These are phyloP conservation scores for Natator depressus DNA, from an alignment of 2,113 vertebrate species.

Conservation along the genomic window DNA sequence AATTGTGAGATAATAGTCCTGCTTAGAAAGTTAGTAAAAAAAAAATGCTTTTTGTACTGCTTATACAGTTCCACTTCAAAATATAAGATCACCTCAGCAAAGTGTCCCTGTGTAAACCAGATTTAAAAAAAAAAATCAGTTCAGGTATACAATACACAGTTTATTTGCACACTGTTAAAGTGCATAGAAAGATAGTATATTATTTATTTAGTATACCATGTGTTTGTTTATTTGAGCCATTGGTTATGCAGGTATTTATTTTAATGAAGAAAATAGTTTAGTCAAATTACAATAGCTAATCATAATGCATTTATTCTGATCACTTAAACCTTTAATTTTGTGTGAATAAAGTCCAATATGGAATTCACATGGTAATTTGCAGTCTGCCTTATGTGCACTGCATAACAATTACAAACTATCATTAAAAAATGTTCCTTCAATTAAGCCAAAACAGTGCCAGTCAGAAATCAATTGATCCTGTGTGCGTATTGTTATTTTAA, in stretches of 20 bases:
- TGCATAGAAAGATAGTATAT: background rate
- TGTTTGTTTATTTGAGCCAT: constrained; percentile 24
- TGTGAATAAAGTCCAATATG: background rate
- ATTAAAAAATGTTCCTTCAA: constrained; percentile 23
- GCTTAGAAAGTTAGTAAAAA: constrained; percentile 25
- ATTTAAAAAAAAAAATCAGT: constrained; percentile 5
- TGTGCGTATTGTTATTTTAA: constrained; percentile 48
- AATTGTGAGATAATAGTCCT: constrained; percentile 3
- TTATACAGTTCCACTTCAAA: constrained; percentile 11
- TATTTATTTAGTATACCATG: background rate
- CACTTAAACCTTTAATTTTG: constrained; percentile 31
- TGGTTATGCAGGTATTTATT: constrained; percentile 39
- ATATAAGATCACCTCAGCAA: background rate
- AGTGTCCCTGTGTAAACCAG: background rate
- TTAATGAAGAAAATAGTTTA: background rate
- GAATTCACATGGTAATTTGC: constrained; percentile 6
- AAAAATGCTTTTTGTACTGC: background rate
- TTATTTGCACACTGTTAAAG: constrained; percentile 29
- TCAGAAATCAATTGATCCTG: constrained; percentile 29
- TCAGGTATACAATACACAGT: constrained; percentile 19
- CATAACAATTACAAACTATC: background rate
- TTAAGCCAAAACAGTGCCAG: constrained; percentile 43
- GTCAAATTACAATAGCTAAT: constrained; percentile 3
- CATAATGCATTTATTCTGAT: constrained; percentile 38
- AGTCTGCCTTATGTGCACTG: background rate